Percentiles rank a stretch among this genome's conserved stretches.
These are phyloP conservation scores for Poecilia wingei DNA, from an alignment of 2,797 vertebrate species.

Conservation along the genomic window DNA sequence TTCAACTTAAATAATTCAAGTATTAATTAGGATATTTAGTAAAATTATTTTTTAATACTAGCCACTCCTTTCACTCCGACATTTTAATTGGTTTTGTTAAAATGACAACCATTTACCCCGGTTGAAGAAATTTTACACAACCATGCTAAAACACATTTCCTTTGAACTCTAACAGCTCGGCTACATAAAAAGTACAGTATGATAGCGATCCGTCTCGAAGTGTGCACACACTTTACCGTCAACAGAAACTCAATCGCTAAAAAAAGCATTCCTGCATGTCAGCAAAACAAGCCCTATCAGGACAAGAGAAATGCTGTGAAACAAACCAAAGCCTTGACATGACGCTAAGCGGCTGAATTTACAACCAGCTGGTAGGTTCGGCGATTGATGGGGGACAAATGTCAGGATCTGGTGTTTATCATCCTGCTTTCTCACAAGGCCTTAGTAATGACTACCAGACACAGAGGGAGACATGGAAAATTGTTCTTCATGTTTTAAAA, in stretches of 20 bases:
- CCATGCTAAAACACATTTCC: conserved; percentile 57
- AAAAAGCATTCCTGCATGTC: conserved; percentile 40
- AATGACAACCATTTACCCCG: conserved; percentile 21
- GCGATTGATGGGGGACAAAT: conserved; percentile 49
- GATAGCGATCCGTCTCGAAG: conserved; percentile 60
- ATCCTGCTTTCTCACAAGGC: conserved; percentile 41
- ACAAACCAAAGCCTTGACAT: conserved; percentile 45
- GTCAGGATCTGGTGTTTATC: conserved; percentile 59
- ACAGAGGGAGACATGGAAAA: conserved; percentile 33
- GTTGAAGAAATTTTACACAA: conserved; percentile 31
- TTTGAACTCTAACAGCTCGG: conserved; percentile 46
- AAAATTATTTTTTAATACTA: neutral
- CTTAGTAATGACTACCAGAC: conserved; percentile 67
- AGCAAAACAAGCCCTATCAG: conserved; percentile 37
- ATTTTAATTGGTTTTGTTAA: conserved; percentile 41
- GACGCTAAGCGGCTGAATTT: conserved; percentile 45
- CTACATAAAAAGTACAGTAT: conserved; percentile 60
- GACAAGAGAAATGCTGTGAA: conserved; percentile 46
- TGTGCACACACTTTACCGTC: conserved; percentile 41
- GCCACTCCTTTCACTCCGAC: conserved; percentile 24
- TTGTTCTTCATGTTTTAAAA: conserved; percentile 27
- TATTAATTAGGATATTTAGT: neutral
- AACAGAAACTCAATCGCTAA: conserved; percentile 47
- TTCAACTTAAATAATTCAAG: neutral
- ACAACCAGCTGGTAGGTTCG: conserved; percentile 53